Evolutionary conservation across 2,888 invertebrate species (phyloP).

Genomic region (Euclidia mi): DNA sequence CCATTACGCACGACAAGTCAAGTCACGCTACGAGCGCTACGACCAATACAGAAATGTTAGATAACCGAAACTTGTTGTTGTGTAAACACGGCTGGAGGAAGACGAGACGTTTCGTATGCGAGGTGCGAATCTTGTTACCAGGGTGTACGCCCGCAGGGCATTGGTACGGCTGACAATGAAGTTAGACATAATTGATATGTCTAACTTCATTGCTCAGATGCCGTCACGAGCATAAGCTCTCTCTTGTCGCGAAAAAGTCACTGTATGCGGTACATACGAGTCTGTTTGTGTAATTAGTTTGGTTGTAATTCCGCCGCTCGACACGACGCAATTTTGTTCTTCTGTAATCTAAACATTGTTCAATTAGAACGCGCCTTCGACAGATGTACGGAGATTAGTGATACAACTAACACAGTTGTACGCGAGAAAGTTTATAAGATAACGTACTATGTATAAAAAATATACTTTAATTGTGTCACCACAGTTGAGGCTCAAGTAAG

Average conservation of each 20-base stretch:
- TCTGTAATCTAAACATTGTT: constrained; percentile 57
- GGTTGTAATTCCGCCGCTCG: constrained; percentile 58
- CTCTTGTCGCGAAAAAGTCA: constrained; percentile 61
- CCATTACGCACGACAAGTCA: no score
- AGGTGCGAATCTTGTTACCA: constrained; percentile 77
- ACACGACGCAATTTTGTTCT: constrained; percentile 63
- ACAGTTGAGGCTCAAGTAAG: no score
- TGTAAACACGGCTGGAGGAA: constrained; percentile 59
- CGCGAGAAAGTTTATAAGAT: constrained; percentile 25
- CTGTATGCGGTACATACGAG: constrained; percentile 48
- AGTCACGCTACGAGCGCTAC: no score
- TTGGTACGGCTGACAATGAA: constrained; percentile 81
- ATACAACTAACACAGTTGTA: no score
- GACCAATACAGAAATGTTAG: constrained; percentile 36
- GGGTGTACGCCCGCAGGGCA: constrained; percentile 73
- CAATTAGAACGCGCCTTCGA: constrained; percentile 47
- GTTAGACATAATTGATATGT: no score
- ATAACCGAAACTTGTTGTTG: constrained; percentile 61
- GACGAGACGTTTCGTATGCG: constrained; percentile 72
- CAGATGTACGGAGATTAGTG: constrained; percentile 43
- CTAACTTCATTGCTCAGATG: constrained; percentile 81
- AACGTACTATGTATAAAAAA: background rate
- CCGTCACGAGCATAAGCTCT: constrained; percentile 72
- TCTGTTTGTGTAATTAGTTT: constrained; percentile 75
- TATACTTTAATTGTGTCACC: no score